Percentiles rank a stretch among this genome's conserved stretches.
Conservation (phyloP, 2,797 vertebrate species). For the Anolis apletophallus region DNA sequence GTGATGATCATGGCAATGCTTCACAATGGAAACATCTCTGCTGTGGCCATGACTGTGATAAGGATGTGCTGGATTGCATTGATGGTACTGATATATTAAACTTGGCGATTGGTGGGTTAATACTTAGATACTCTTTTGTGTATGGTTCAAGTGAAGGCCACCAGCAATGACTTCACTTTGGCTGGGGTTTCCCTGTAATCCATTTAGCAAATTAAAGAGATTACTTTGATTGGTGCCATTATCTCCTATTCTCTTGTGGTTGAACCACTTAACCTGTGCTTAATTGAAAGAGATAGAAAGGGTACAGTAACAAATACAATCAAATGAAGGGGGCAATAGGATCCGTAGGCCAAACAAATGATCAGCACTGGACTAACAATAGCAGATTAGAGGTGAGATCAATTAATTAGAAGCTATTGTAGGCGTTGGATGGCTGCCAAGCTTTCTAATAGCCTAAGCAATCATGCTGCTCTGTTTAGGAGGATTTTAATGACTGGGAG, state of each 20-base stretch:
- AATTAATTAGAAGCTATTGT: constrained; percentile 89
- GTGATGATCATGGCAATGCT: constrained; percentile 41
- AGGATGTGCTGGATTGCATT: constrained; percentile 25
- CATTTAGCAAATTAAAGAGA: constrained; percentile 91
- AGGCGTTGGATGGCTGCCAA: constrained; percentile 84
- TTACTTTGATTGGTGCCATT: constrained; percentile 89
- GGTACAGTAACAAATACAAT: constrained; percentile 89
- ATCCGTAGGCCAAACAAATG: constrained; percentile 88
- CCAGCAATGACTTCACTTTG: constrained; percentile 87
- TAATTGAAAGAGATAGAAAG: constrained; percentile 91
- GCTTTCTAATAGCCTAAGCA: constrained; percentile 84
- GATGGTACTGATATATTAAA: constrained; percentile 58
- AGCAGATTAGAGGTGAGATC: constrained; percentile 89
- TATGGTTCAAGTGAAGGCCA: constrained; percentile 87
- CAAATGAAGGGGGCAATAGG: constrained; percentile 86
- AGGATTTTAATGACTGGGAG: constrained; percentile 84
- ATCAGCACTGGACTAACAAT: constrained; percentile 85
- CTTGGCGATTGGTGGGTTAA: constrained; percentile 82
- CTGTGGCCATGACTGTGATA: constrained; percentile 31
- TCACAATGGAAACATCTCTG: constrained; percentile 54
- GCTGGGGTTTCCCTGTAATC: constrained; percentile 88
- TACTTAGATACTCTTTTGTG: constrained; percentile 82
- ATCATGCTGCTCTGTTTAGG: constrained; percentile 82
- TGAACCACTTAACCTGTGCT: constrained; percentile 91
- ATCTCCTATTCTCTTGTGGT: constrained; percentile 87